Evolutionary conservation across 2,113 vertebrate genomes (phyloP).

Genomic region (Mobula birostris): DNA sequence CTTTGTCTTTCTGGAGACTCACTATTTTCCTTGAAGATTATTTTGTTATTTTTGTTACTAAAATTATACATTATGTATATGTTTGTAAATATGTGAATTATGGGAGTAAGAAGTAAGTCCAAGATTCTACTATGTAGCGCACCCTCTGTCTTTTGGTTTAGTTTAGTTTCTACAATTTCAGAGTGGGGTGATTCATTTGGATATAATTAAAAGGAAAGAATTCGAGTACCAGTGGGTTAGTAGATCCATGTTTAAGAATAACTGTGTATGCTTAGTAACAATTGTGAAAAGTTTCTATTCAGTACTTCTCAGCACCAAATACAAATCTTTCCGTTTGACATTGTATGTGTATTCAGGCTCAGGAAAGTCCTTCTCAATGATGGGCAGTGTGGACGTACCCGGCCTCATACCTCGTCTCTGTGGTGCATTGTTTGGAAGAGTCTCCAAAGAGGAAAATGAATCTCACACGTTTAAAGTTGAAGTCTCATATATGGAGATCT

Average conservation of each 20-base stretch:
- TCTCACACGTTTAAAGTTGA: slow-evolving; percentile 89
- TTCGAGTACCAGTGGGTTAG: not conserved
- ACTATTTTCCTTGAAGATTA: not conserved
- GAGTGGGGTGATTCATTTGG: not conserved
- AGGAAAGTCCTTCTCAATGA: slow-evolving; percentile 98
- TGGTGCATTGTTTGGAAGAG: slow-evolving; percentile 89
- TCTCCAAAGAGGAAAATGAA: slow-evolving; percentile 73
- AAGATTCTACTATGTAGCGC: not conserved
- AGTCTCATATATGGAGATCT: slow-evolving; percentile 99
- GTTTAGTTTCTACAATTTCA: not conserved
- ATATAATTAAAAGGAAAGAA: not conserved
- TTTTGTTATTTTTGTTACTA: not conserved
- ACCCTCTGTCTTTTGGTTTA: too few relatives aligned
- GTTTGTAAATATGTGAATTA: not conserved
- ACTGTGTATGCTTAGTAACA: not conserved
- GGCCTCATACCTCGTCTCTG: slow-evolving; percentile 95
- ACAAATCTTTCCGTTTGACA: slow-evolving; percentile 37
- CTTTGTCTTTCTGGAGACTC: not conserved
- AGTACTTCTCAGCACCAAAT: slow-evolving; percentile 36
- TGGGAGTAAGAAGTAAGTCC: not conserved
- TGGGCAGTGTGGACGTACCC: slow-evolving; percentile 89
- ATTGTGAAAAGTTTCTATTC: not conserved
- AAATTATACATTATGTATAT: too few relatives aligned
- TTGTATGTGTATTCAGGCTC: slow-evolving; percentile 67
- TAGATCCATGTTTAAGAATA: not conserved